Base-by-base conservation (phyloP, 2,113 vertebrate genomes). In the Porphyrio hochstetteri region DNA sequence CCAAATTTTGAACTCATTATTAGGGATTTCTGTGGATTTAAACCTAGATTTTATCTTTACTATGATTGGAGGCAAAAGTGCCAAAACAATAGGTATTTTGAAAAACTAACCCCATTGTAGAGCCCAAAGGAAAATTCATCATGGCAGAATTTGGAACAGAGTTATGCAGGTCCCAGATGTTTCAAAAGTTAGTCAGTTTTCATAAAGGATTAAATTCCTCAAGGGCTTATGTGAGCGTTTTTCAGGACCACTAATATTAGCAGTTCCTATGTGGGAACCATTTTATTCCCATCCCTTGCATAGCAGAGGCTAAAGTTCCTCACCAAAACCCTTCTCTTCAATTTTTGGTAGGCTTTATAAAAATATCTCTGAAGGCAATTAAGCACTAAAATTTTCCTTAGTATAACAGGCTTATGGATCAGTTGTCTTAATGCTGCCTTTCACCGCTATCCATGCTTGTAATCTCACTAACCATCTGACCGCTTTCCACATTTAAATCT, bases 381-480 rank as follows among this genome's bases (percentile, higher is more conserved):
- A 95, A 86, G 60, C 75, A 78, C 82, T 87, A 31, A 83, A 91
- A 95, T 64, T 95, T 92, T 42, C 63, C 42, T 52, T 88, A 38
- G 35, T 68, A 1, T 86, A 88, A 83, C 44, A 71, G 71, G 75
- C 94, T 97, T 95, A 93, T 94, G 94, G 89, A 93, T 95, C 93
- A 91, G 85, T 94, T 92, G 80, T 64, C 87, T 95, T 92, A 78
- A 94, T 79, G 96, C 90, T 86, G 64, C 68, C 61, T 94, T 90
- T 95, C 52, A 17, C 75, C 7, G 0, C 60, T 67, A 15, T 56
- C 60, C 6, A 4, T 61, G 78, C 83, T 53, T 82, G 82, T 95
- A 96, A 95, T 92, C 96, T 96, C 78, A 10, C 89, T 78, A 83
- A 74, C 67, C 91, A 91, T 95, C 94, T 96, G 87, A 96, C 64